Evolutionary conservation across 2,113 vertebrate species (phyloP).

Genomic region (Elanus axillaris): DNA sequence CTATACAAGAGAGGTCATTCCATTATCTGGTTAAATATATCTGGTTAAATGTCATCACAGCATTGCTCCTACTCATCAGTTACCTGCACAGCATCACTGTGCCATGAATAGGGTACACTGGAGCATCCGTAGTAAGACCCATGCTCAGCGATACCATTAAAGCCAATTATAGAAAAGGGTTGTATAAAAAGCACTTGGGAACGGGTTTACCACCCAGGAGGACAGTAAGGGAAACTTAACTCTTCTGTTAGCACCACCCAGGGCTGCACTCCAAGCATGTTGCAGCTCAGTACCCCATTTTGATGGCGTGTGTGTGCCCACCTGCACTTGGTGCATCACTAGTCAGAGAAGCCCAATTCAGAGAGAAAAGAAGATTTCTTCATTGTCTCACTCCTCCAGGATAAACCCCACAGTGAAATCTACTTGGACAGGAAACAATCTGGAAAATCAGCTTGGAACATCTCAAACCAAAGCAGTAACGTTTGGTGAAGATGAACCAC

Average conservation of each 20-base stretch:
- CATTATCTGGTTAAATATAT: not conserved
- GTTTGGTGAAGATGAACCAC: not conserved
- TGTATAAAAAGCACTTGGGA: not conserved
- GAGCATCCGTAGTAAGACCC: not conserved
- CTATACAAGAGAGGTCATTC: not conserved
- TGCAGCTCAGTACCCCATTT: not conserved
- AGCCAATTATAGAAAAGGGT: not conserved
- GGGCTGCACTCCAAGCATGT: too few relatives aligned
- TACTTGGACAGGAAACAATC: not conserved
- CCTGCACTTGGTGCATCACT: not conserved
- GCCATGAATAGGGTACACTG: fast-evolving
- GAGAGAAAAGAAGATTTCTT: not conserved
- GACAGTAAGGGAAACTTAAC: not conserved
- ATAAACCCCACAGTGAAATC: not conserved
- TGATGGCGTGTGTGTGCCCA: not conserved
- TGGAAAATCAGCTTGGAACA: not conserved
- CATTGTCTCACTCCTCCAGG: not conserved
- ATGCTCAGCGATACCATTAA: not conserved
- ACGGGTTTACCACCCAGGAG: not conserved
- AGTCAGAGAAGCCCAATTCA: not conserved
- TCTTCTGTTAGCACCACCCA: not conserved
- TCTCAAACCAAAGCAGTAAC: not conserved
- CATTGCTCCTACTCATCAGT: not conserved
- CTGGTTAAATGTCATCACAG: not conserved
- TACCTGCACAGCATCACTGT: not conserved